Conservation (phyloP, 2,797 vertebrate species). For the Acrossocheilus wenchowensis region DNA sequence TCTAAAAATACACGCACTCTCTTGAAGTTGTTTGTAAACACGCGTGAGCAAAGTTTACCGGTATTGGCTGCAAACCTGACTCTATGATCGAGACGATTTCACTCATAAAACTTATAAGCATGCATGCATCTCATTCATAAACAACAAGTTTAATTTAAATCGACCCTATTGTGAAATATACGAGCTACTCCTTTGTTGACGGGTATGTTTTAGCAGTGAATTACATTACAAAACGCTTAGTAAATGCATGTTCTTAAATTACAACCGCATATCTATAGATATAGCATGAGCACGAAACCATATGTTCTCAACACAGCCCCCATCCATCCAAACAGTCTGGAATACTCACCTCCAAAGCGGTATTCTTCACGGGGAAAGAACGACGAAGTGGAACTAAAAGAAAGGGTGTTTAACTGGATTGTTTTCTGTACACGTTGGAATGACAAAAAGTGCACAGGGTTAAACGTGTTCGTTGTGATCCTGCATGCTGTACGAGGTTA, state of each 20-base stretch:
- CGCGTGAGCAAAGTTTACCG: constrained; percentile 3
- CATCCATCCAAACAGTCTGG: background rate
- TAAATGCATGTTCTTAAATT: background rate
- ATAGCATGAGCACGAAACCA: constrained; percentile 3
- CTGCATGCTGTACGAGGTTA: constrained; percentile 42
- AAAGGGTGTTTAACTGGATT: background rate
- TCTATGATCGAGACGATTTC: background rate
- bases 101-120: background rate
- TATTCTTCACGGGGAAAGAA: constrained; percentile 14
- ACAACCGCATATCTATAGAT: background rate
- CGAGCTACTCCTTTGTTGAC: background rate
- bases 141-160: background rate
- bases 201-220: background rate
- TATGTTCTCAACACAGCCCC: constrained; percentile 17
- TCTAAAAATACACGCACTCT: background rate
- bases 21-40: constrained; percentile 43
- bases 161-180: background rate
- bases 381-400: constrained; percentile 3
- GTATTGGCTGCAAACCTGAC: background rate
- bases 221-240: background rate
- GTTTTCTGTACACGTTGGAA: background rate
- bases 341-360: constrained; percentile 57
- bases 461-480: constrained; percentile 38
- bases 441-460: constrained; percentile 27
- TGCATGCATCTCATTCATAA: constrained; percentile 1